These are phyloP conservation scores for Pseudomyrmex gracilis DNA, from an alignment of 1,140 invertebrate species.

Conservation along the genomic window DNA sequence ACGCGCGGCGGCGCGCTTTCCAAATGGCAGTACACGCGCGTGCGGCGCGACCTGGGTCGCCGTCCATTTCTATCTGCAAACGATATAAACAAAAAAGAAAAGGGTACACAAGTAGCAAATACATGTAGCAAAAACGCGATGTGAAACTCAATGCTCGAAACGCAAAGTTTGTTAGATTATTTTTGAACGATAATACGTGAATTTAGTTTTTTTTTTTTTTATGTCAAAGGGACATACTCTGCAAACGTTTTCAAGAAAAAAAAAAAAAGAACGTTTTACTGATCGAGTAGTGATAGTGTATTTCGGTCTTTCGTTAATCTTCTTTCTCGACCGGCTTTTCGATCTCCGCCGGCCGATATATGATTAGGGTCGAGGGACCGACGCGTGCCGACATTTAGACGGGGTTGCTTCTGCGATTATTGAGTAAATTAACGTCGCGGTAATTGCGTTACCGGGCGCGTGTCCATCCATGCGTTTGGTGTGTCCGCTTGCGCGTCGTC, in stretches of 20 bases:
- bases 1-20: conserved; percentile 34
- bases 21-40: conserved; percentile 52
- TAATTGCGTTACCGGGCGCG: conserved; percentile 82
- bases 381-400: conserved; percentile 82
- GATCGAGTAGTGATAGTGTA: not conserved
- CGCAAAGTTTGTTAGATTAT: too few relatives aligned
- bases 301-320: conserved; percentile 11
- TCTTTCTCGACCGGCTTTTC: conserved; percentile 9
- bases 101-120: not conserved
- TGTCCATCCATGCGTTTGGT: conserved; percentile 72
- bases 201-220: too few relatives aligned
- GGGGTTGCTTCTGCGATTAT: conserved; percentile 81
- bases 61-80: not conserved
- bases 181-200: too few relatives aligned
- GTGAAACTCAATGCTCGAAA: too few relatives aligned
- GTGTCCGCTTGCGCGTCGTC: conserved; percentile 55
- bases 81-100: conserved; percentile 33
- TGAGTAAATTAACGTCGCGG: conserved; percentile 82
- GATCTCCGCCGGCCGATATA: conserved; percentile 29
- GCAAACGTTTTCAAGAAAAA: too few relatives aligned
- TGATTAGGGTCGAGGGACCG: conserved; percentile 59
- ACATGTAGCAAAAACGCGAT: not conserved
- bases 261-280: too few relatives aligned
- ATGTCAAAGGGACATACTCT: too few relatives aligned
- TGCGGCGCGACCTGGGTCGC: not conserved